phyloP scores from a whole-genome alignment of 2,113 vertebrate genomes.

The Budorcas taxicolor region DNA sequence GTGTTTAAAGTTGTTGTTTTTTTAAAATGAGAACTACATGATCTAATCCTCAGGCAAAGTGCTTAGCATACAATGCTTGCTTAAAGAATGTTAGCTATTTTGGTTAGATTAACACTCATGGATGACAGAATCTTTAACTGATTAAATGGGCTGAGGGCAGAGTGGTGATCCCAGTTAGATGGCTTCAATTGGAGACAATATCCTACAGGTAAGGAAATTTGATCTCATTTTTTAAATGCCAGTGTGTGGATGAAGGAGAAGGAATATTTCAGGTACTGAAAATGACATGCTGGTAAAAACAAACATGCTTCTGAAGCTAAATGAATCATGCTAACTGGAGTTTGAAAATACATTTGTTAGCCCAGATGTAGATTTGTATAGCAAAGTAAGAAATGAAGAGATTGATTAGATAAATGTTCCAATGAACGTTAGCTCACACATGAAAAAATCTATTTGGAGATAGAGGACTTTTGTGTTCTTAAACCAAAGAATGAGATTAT shows the following conservation, averaged over 20 bases:
- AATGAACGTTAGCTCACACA: background rate
- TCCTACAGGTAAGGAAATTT: background rate
- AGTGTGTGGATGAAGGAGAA: background rate
- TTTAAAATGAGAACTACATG: background rate
- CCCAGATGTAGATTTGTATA: background rate
- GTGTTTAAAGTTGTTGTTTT: background rate
- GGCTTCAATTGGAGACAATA: background rate
- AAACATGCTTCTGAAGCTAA: background rate
- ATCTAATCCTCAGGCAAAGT: background rate
- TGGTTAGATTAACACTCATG: background rate
- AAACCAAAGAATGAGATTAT: background rate
- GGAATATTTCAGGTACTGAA: background rate
- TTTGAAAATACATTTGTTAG: background rate
- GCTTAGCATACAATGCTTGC: background rate
- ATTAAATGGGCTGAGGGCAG: background rate
- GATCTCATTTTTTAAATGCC: background rate
- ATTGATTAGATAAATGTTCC: background rate
- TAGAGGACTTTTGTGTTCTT: background rate
- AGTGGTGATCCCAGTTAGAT: background rate
- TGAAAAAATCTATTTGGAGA: background rate
- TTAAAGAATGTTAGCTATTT: background rate
- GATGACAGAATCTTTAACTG: background rate
- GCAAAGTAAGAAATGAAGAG: background rate
- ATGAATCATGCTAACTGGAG: background rate
- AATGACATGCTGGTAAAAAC: background rate